A percentile compares a stretch with the other conserved stretches of the same genome.
phyloP scores from a whole-genome alignment of 2,113 vertebrate genomes.

The Hipposideros armiger region DNA sequence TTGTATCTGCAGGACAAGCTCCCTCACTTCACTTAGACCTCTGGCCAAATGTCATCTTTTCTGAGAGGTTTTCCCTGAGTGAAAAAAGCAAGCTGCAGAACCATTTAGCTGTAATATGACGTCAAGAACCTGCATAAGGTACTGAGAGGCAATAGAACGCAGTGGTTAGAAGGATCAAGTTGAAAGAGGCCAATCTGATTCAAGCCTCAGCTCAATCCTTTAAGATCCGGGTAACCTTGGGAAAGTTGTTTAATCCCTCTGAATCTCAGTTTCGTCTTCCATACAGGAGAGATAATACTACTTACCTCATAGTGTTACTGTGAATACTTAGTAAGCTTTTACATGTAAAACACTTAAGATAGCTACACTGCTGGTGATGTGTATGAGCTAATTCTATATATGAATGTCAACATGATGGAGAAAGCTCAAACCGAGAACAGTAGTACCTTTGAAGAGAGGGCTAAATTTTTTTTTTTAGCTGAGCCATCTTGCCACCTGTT shows the following conservation, averaged over 20 bases:
- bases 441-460: not conserved
- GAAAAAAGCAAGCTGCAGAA: not conserved
- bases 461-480: not conserved
- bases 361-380: not conserved
- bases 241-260: not conserved
- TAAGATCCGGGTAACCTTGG: not conserved
- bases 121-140: not conserved
- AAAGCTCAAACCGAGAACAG: not conserved
- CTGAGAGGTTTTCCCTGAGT: not conserved
- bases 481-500: no score
- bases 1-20: not conserved
- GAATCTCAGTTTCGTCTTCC: not conserved
- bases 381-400: not conserved
- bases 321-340: not conserved
- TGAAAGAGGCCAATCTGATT: not conserved
- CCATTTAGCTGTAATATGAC: not conserved
- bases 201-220: not conserved
- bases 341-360: not conserved
- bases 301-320: not conserved
- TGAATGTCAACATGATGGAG: not conserved
- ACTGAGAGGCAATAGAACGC: not conserved
- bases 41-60: not conserved
- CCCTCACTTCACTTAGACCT: not conserved
- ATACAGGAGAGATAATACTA: not conserved
- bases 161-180: not conserved